Evolutionary conservation across 2,113 vertebrate species (phyloP).

Genomic region (Neopipo cinnamomea): DNA sequence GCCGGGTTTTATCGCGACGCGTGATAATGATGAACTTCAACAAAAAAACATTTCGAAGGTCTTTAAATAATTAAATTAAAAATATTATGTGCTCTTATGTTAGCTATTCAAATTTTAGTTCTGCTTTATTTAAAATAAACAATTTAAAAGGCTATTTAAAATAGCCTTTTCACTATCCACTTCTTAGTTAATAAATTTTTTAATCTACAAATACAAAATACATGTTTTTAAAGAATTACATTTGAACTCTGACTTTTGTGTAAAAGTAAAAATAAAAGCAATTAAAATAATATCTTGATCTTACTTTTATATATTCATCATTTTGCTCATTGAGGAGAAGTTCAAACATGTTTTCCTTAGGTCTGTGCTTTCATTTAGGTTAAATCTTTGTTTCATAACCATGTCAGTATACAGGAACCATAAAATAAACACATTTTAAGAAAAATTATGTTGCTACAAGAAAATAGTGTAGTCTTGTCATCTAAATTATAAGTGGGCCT

Average conservation of each 20-base stretch:
- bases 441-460: neutral
- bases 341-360: neutral
- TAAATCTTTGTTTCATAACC: neutral
- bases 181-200: neutral
- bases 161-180: accelerated
- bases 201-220: neutral
- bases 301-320: neutral
- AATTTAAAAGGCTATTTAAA: neutral
- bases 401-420: neutral
- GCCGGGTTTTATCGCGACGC: no score
- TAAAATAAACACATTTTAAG: neutral
- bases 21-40: neutral
- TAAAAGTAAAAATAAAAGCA: neutral
- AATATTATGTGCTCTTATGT: neutral
- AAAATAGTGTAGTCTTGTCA: neutral
- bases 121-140: neutral
- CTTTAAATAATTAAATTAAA: neutral
- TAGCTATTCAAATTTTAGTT: neutral
- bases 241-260: neutral
- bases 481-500: neutral
- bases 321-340: neutral
- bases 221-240: neutral
- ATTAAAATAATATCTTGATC: neutral
- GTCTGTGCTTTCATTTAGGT: neutral
- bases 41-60: neutral